Evolutionary conservation across 2,888 invertebrate species (phyloP), one percentile per base, ranked within the genome.

Genomic region (Tridacna gigas): DNA sequence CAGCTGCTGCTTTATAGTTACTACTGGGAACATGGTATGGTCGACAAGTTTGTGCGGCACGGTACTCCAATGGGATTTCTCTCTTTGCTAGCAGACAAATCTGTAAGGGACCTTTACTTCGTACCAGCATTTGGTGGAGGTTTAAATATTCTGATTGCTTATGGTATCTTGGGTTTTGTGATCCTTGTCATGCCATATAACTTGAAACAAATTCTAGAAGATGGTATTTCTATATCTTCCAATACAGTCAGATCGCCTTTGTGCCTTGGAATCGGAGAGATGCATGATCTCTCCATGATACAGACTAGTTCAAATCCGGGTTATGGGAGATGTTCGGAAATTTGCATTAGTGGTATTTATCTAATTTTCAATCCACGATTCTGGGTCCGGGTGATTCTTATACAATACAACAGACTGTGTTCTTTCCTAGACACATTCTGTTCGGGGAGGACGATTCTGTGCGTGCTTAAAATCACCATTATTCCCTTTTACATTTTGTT

Each of bases 31-130:
- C 67, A 47, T 0, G 73, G 69, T 12, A 18, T 51, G 5, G 20
- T 80, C 4, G 22, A 74, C 25, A 69, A 74, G 12, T 61, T 80
- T 5, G 77, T 80, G 0, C 47, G 74, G 18, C 73, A 74, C 37
- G 75, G 75, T 0, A 78, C 75, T 7, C 84, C 84, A 9, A 47
- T 84, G n/a, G 84, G 84, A n/a, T 84, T 78, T 73, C 28, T 84
- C 7, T 51, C 80, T 7, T 63, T 84, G 5, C 69, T 80, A 26
- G 80, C 66, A 15, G 65, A 84, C 12, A 48, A 15, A n/a, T 51
- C 28, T 22, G 78, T 74, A 15, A 28, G 80, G 18, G 37, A 4
- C 20, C 66, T 65, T 22, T 60, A 51, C 28, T 84, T 80, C 75
- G 84, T 69, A 12, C 77, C 84, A 13, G 37, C 47, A n/a, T 63